Evolutionary conservation across 2,888 invertebrate species (phyloP), one percentile per base, ranked within the genome.

Genomic region (Rhodophaea formosa): DNA sequence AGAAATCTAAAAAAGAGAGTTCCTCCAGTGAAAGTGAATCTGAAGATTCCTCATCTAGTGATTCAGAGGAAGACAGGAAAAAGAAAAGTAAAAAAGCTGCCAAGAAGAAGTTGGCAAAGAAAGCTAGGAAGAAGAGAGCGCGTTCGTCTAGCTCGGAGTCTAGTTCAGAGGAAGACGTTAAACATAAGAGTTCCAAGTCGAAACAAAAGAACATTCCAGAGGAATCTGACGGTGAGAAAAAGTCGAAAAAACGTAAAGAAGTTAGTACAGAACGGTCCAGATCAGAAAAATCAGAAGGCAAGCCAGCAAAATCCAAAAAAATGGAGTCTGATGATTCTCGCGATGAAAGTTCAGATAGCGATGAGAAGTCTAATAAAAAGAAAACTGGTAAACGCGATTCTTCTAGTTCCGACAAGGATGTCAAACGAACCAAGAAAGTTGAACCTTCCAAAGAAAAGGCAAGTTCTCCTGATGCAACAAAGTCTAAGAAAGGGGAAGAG

Each of bases 291-390:
- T 64, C 62, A 45, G 89, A 87, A 6, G 65, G 60, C 32, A 88
- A 89, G 68, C 78, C 69, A 54, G 56, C 63, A 8, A 91, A 90
- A 65, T 73, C 80, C 15, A 88, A 89, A 70, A 91, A 91, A 77
- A 62, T 70, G 12, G 88, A 84, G 63, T 83, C 89, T 3, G 90
- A 89, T 57, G 90, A 88, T 61, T 88, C 89, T 15, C 85, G 79
- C 30, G 88, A 85, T 43, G 88, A 88, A 14, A 89, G 85, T 63
- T 88, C 90, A 5, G 89, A 88, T 12, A 88, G 92, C 62, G 93
- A 93, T 45, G 89, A 88, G 29, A 92, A 93, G 69, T 82, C 91
- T 1, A 85, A 77, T 43, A 93, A 93, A 70, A 92, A 92, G 75
- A 91, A 87, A 62, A 81, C 80, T 23, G 82, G 88, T 3, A 90